Conservation (phyloP, 2,113 vertebrate species). For the Chloroceryle aenea region DNA sequence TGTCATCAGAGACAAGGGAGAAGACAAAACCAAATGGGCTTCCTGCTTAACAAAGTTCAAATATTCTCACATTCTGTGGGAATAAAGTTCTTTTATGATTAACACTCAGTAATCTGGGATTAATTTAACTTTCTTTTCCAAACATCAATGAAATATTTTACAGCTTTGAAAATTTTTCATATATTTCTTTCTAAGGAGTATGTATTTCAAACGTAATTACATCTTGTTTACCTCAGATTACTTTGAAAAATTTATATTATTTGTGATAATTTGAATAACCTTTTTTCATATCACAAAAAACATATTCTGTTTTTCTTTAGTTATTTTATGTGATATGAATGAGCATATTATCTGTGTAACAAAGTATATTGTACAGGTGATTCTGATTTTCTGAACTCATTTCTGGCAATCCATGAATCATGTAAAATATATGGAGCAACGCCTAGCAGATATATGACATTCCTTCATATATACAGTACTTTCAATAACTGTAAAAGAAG, state of each 20-base stretch:
- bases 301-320: not conserved
- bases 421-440: constrained; percentile 89
- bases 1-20: not conserved
- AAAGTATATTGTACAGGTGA: constrained; percentile 67
- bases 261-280: not conserved
- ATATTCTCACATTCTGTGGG: not conserved
- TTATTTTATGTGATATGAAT: not conserved
- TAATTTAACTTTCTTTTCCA: not conserved
- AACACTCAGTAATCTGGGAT: not conserved
- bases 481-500: constrained; percentile 87
- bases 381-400: constrained; percentile 86
- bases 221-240: not conserved
- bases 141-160: not conserved
- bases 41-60: not conserved
- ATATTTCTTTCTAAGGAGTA: not conserved
- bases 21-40: not conserved
- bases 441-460: constrained; percentile 91
- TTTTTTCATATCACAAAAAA: not conserved
- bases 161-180: not conserved
- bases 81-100: not conserved
- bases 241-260: not conserved
- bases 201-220: not conserved
- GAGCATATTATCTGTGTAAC: not conserved
- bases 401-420: constrained; percentile 91
- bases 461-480: constrained; percentile 85